A percentile compares a stretch with the other conserved stretches of the same genome.
Evolutionary conservation across 2,888 invertebrate species (phyloP).

Genomic region (Pandemis cinnamomeana): DNA sequence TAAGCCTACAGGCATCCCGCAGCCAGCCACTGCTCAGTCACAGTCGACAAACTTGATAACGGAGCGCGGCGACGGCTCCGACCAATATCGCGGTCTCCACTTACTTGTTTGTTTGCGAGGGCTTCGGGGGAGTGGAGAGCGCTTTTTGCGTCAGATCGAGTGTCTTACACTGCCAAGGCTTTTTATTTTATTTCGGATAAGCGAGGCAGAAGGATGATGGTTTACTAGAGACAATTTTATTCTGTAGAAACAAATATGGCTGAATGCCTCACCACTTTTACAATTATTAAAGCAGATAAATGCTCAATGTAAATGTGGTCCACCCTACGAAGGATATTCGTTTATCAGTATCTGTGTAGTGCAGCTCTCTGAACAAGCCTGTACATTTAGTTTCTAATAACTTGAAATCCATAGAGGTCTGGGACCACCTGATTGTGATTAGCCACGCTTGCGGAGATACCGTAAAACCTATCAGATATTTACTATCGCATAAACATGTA

Average conservation of each 20-base stretch:
- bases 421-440: background rate
- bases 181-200: constrained; percentile 7
- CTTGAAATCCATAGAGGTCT: too few relatives aligned
- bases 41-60: constrained; percentile 39
- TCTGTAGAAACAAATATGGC: too few relatives aligned
- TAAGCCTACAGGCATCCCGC: constrained; percentile 40
- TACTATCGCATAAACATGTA: constrained; percentile 32
- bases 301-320: too few relatives aligned
- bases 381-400: too few relatives aligned
- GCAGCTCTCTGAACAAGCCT: too few relatives aligned
- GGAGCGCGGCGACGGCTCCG: constrained; percentile 26
- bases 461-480: constrained; percentile 15
- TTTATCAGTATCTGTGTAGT: too few relatives aligned
- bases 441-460: background rate
- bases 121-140: constrained; percentile 14
- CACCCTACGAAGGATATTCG: too few relatives aligned
- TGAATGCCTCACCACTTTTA: too few relatives aligned
- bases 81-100: constrained; percentile 39
- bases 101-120: constrained; percentile 32
- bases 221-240: too few relatives aligned
- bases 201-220: background rate
- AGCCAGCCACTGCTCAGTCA: constrained; percentile 33
- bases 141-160: constrained; percentile 4
- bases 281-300: too few relatives aligned
- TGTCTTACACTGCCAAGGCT: background rate